Conservation (phyloP, 2,888 invertebrate genomes). For the Rhingia rostrata region DNA sequence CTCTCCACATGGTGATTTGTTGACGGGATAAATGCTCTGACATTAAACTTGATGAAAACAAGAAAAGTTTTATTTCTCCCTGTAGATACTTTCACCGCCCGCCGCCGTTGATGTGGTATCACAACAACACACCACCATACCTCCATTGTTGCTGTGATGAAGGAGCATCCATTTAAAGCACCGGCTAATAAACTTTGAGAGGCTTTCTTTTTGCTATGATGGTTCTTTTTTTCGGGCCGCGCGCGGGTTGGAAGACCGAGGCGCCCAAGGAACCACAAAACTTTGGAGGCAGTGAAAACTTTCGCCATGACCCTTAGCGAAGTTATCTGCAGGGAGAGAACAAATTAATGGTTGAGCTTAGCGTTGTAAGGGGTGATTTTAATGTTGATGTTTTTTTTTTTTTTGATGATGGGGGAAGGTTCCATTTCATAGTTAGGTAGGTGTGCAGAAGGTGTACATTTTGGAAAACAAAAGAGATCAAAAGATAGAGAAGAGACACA, state of each 20-base stretch:
- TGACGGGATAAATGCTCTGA: slow-evolving; percentile 72
- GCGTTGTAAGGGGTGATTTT: slow-evolving; percentile 67
- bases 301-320: slow-evolving; percentile 36
- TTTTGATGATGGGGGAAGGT: slow-evolving; percentile 16
- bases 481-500: slow-evolving; percentile 37
- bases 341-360: slow-evolving; percentile 66
- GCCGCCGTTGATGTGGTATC: slow-evolving; percentile 5
- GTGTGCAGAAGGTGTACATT: slow-evolving; percentile 50
- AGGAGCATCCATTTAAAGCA: slow-evolving; percentile 54
- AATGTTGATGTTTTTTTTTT: slow-evolving; percentile 57
- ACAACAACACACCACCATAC: slow-evolving; percentile 27
- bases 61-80: slow-evolving; percentile 72
- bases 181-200: slow-evolving; percentile 68
- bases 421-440: slow-evolving; percentile 21
- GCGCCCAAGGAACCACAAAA: slow-evolving; percentile 46
- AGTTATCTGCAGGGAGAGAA: slow-evolving; percentile 63
- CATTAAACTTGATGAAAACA: slow-evolving; percentile 74
- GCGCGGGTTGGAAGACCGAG: neutral
- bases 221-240: slow-evolving; percentile 3
- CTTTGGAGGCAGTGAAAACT: slow-evolving; percentile 49
- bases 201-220: slow-evolving; percentile 45
- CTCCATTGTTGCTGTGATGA: slow-evolving; percentile 8
- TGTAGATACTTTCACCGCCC: slow-evolving; percentile 27
- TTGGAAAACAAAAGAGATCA: slow-evolving; percentile 60
- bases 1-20: slow-evolving; percentile 72